phyloP scores from a whole-genome alignment of 1,140 invertebrate genomes.

The Rhynchophorus ferrugineus region DNA sequence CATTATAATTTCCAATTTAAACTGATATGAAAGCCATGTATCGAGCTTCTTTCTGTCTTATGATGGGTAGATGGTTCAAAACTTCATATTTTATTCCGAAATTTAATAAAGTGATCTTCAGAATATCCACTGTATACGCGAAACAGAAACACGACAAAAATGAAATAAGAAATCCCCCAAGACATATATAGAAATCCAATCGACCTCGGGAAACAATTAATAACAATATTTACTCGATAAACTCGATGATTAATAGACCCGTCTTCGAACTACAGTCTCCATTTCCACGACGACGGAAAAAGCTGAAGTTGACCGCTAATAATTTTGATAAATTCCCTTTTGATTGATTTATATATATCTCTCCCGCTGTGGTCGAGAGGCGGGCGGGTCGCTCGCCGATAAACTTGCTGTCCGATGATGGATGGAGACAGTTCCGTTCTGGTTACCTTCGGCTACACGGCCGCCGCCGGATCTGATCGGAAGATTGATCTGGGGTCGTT shows the following conservation, averaged over 20 bases:
- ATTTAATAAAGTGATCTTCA: too few species aligned
- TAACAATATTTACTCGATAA: slow-evolving; percentile 8
- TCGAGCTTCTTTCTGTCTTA: too few species aligned
- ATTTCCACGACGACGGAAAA: slow-evolving; percentile 10
- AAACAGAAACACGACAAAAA: background rate
- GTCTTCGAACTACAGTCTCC: background rate
- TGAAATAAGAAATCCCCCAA: background rate
- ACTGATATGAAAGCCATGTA: too few species aligned
- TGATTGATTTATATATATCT: slow-evolving; percentile 30
- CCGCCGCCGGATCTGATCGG: slow-evolving; percentile 7
- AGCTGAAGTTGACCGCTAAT: slow-evolving; percentile 13
- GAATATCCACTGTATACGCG: too few species aligned
- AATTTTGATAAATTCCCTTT: slow-evolving; percentile 27
- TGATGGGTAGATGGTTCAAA: too few species aligned
- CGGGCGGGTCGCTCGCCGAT: slow-evolving; percentile 18
- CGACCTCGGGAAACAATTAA: slow-evolving; percentile 10
- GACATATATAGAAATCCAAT: background rate
- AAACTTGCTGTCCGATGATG: slow-evolving; percentile 21
- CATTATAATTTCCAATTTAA: too few species aligned
- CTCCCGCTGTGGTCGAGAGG: too few species aligned
- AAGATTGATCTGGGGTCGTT: slow-evolving; percentile 13
- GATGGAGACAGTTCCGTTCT: slow-evolving; percentile 20
- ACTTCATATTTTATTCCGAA: too few species aligned
- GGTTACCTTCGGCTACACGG: slow-evolving; percentile 18
- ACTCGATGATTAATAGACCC: slow-evolving; percentile 11